Evolutionary conservation across 2,888 invertebrate species (phyloP).

Genomic region (Sicus ferrugineus): DNA sequence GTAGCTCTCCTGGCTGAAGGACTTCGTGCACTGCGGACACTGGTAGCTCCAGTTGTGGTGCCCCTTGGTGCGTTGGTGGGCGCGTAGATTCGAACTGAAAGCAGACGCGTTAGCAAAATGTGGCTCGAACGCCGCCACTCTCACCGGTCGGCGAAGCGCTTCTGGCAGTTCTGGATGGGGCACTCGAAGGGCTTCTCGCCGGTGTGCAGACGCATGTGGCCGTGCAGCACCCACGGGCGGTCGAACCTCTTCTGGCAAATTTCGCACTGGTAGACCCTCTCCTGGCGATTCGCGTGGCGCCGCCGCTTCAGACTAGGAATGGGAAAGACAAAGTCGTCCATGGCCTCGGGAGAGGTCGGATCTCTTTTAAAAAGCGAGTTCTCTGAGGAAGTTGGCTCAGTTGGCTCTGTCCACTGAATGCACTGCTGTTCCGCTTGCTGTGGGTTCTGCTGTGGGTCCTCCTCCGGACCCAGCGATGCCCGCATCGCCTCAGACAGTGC

Average conservation of each 20-base stretch:
- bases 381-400: not conserved
- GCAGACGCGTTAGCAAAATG: not conserved
- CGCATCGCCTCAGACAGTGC: too few relatives aligned
- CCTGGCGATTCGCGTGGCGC: slow-evolving; percentile 44
- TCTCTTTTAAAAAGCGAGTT: not conserved
- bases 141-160: slow-evolving; percentile 74
- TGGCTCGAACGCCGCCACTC: not conserved
- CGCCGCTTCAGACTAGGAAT: slow-evolving; percentile 43
- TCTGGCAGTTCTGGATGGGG: slow-evolving; percentile 69
- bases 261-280: slow-evolving; percentile 51
- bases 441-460: not conserved
- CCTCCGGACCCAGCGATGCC: too few relatives aligned
- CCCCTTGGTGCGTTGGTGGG: slow-evolving; percentile 75
- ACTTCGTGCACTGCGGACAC: slow-evolving; percentile 72
- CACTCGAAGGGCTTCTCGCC: slow-evolving; percentile 76
- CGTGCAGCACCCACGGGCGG: slow-evolving; percentile 75
- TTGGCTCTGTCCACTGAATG: not conserved
- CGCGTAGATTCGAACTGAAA: slow-evolving; percentile 73
- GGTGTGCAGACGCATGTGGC: slow-evolving; percentile 74
- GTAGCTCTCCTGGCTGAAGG: slow-evolving; percentile 74
- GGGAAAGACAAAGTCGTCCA: slow-evolving; percentile 41
- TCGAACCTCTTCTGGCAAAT: slow-evolving; percentile 73
- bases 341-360: not conserved
- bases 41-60: slow-evolving; percentile 76
- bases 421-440: not conserved